Evolutionary conservation across 2,113 vertebrate genomes (phyloP).

Genomic region (Anguilla rostrata): DNA sequence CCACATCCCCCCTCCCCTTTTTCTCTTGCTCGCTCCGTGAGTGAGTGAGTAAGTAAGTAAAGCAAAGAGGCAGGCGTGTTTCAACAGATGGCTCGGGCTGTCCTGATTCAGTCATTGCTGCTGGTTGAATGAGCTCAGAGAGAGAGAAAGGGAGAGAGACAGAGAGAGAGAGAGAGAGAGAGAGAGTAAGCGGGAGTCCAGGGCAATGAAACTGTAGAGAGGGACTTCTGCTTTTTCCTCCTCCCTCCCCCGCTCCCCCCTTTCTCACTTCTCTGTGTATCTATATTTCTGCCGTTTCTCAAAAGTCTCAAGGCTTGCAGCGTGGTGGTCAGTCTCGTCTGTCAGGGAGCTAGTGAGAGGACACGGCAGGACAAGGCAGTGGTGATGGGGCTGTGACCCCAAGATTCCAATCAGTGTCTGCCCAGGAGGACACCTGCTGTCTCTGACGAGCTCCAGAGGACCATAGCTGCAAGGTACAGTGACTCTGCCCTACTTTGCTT

Average conservation of each 20-base stretch:
- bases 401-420: constrained; percentile 17
- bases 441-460: constrained; percentile 33
- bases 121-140: constrained; percentile 37
- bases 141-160: background rate
- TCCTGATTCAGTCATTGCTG: constrained; percentile 53
- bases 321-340: constrained; percentile 7
- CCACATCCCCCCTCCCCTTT: constrained; percentile 13
- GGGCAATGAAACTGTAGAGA: constrained; percentile 41
- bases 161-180: constrained; percentile 41
- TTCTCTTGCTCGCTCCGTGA: constrained; percentile 28
- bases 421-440: constrained; percentile 31
- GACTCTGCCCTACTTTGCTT: constrained; percentile 43
- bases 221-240: constrained; percentile 34
- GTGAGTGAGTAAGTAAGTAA: constrained; percentile 47
- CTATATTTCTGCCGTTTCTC: constrained; percentile 30
- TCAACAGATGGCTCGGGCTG: constrained; percentile 70
- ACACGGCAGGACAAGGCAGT: constrained; percentile 5
- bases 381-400: constrained; percentile 23
- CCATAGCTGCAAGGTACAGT: constrained; percentile 51
- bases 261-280: constrained; percentile 33
- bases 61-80: constrained; percentile 60
- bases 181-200: constrained; percentile 32
- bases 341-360: constrained; percentile 11
- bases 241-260: constrained; percentile 33
- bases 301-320: constrained; percentile 14